Base-by-base conservation (phyloP, 2,113 vertebrate species). In the Epinephelus fuscoguttatus region DNA sequence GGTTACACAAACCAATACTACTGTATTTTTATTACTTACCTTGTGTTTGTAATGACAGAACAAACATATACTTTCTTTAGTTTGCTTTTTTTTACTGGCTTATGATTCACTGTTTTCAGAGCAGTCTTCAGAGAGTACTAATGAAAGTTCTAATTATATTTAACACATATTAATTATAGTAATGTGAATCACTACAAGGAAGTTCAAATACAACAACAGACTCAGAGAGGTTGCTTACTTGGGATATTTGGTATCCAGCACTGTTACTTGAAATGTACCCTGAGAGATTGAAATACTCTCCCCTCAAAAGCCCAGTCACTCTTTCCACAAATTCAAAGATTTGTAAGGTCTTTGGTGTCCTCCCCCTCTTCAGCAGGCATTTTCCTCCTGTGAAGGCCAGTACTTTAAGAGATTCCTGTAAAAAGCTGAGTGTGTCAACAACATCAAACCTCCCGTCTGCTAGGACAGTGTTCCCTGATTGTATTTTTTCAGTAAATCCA, bases 351-450 rank as follows among this genome's bases (percentile, higher is more conserved):
- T 76, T 47, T 30, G 52, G 33, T 64, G 19, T 78, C 50, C 25
- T 49, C 40, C 42, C 42, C 56, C 40, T 49, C 18, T 49, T 70
- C 78, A 63, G 15, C 50, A 70, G 50, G 4, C 52, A 40, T 53
- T 37, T 75, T 17, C 61, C 45, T 76, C 67, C 59, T 66, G 19
- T 61, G 55, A 84, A 69, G 56, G 33, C 60, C 59, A 53, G 27
- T 15, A 19, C 70, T 71, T 70, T 30, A 50, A 75, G 42, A 37
- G 30, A 63, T 59, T 62, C 64, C 50, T 70, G 37, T 77, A 67
- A 85, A 81, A 87, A 40, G 67, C 59, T 23, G 59, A 56, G 7
- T 62, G 47, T 75, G 70, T 81, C 45, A 56, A 57, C 53, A 67
- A 33, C 66, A 79, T 82, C 11, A 60, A 73, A 60, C 50, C 37